Evolutionary conservation across 2,797 vertebrate species (phyloP).

Genomic region (Pelobates cultripes): DNA sequence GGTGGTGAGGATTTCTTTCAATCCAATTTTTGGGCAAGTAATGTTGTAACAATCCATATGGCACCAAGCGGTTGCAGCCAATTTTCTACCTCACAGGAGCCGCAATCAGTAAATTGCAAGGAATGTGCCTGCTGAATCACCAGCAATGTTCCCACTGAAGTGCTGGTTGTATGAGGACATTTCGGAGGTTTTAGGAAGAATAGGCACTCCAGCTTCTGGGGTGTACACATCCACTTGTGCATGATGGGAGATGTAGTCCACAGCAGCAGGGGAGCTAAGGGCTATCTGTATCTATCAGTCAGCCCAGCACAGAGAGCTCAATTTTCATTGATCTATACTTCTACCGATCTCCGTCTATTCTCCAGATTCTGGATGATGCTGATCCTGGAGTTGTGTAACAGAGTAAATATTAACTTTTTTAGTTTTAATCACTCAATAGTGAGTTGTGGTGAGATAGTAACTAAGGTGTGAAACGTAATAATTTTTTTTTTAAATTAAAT

Average conservation of each 20-base stretch:
- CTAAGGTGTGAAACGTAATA: no score
- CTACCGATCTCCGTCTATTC: no score
- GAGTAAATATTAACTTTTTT: no score
- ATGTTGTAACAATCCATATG: conserved; percentile 2
- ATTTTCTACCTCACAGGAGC: conserved; percentile 22
- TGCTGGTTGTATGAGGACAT: neutral
- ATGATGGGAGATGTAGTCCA: neutral
- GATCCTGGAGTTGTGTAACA: no score
- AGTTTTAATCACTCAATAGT: no score
- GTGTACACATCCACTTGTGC: neutral
- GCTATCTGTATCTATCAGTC: no score
- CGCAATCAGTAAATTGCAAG: conserved; percentile 35
- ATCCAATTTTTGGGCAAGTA: neutral
- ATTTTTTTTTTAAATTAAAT: no score
- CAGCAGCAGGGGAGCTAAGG: neutral
- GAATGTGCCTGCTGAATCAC: conserved; percentile 11
- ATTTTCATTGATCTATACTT: no score
- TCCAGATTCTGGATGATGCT: no score
- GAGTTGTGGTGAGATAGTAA: no score
- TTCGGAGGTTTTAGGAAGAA: neutral
- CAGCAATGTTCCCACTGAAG: neutral
- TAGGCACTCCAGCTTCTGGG: no score
- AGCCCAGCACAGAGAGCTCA: no score
- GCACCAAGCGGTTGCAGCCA: neutral
- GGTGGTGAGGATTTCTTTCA: neutral